Evolutionary conservation across 37 sponge, comb jelly and placozoan genomes (phyloP), one percentile per base, ranked within the genome.

Genomic region (Spongia lamella): DNA sequence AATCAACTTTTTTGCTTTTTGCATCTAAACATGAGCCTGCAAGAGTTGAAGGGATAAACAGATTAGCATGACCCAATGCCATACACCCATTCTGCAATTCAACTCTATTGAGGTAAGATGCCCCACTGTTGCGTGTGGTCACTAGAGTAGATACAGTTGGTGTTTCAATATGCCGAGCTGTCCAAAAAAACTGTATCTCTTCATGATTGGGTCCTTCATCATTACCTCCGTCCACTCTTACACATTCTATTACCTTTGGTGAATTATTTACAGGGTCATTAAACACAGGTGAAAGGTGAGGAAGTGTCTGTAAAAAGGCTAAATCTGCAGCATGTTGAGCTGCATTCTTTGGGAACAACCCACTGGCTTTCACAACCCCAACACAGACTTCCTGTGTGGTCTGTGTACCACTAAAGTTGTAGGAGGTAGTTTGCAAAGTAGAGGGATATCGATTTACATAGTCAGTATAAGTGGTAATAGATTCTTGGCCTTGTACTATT

Each of bases 101-200:
- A 5, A 76, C 77, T 26, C 77, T 35, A 30, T 76, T 76, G 15
- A 76, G n/a, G 36, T 76, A 76, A 35, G 36, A 34, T 27, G 77
- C 29, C 27, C 66, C 77, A 49, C 77, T 63, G 33, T 29, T 76
- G n/a, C 77, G 47, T 19, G 77, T 53, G 34, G 51, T 76, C 4
- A 76, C 65, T 1, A 76, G 53, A 17, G 77, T 76, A 25, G 19
- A 52, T 27, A 63, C 9, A 27, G 65, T 63, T 25, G 33, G 54
- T 31, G 0, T 47, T 29, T 2, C 15, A 1, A 75, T 15, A 47
- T 76, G 77, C 17, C 65, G 29, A 0, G 27, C 29, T 39, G 76
- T 29, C 77, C 77, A 76, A 20, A 27, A 36, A 71, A 71, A 56
- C 32, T 71, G 72, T 17, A 71, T 57, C 31, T 53, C 72, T 13